Evolutionary conservation across 2,113 vertebrate genomes (phyloP).

Genomic region (Chauna torquata): DNA sequence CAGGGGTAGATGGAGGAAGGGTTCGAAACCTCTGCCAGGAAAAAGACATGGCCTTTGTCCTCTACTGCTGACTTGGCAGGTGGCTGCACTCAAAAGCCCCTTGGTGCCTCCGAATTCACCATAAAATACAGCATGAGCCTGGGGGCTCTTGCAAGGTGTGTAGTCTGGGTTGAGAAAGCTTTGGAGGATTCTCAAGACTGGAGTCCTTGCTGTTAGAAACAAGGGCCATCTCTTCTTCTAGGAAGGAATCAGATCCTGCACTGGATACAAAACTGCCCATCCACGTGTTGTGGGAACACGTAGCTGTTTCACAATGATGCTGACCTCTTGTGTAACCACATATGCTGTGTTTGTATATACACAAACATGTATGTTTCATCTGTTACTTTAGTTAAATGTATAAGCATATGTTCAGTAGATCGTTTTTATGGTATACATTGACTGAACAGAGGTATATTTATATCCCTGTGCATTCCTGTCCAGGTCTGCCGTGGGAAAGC

Average conservation of each 20-base stretch:
- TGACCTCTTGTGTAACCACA: not conserved
- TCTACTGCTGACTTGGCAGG: not conserved
- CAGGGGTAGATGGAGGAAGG: not conserved
- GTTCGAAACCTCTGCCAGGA: rapidly evolving
- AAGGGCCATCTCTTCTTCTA: not conserved
- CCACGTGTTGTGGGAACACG: rapidly evolving
- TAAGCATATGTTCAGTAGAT: rapidly evolving
- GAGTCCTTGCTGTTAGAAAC: not conserved
- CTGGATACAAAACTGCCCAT: rapidly evolving
- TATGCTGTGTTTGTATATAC: rapidly evolving
- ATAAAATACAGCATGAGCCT: rapidly evolving
- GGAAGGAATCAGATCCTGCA: not conserved
- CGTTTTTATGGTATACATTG: not conserved
- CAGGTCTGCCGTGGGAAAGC: not conserved
- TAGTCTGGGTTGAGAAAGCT: not conserved
- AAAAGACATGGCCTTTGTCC: not conserved
- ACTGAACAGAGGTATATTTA: not conserved
- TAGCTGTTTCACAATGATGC: rapidly evolving
- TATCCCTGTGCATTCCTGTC: not conserved
- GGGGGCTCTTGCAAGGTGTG: not conserved
- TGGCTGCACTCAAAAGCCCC: rapidly evolving
- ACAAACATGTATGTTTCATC: rapidly evolving
- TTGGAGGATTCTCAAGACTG: not conserved
- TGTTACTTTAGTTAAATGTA: not conserved
- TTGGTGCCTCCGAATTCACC: not conserved